Conservation (phyloP, 2,888 invertebrate genomes). For the Pilophorus perplexus region DNA sequence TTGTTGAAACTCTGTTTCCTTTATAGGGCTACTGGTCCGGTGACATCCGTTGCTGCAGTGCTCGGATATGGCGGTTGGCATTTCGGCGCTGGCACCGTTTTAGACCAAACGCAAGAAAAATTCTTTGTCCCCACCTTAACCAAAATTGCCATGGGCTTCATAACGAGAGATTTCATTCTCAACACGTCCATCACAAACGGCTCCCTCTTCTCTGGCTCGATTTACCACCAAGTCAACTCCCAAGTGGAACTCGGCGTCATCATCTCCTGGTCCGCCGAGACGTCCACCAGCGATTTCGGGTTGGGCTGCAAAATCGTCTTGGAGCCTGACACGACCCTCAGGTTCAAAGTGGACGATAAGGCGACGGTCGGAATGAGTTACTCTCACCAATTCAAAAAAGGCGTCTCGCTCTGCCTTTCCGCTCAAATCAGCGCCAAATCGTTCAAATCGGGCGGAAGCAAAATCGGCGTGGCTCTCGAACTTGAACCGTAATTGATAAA, state of each 20-base stretch:
- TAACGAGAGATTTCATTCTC: constrained; percentile 85
- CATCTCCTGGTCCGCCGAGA: constrained; percentile 87
- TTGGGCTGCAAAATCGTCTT: constrained; percentile 85
- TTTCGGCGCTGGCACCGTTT: constrained; percentile 85
- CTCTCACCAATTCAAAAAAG: constrained; percentile 87
- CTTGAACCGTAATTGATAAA: constrained; percentile 83
- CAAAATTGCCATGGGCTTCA: constrained; percentile 91
- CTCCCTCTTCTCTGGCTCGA: constrained; percentile 86
- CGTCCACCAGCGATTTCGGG: constrained; percentile 87
- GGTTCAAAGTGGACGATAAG: constrained; percentile 92
- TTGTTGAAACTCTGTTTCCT: no score
- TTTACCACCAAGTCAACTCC: constrained; percentile 88
- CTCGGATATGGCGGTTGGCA: constrained; percentile 88
- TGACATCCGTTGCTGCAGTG: constrained; percentile 81
- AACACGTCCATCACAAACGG: constrained; percentile 94
- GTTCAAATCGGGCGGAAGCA: constrained; percentile 96
- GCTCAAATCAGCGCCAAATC: constrained; percentile 93
- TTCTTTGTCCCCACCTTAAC: no score
- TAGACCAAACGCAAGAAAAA: constrained; percentile 88
- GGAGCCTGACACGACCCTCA: constrained; percentile 76
- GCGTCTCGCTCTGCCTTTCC: constrained; percentile 86
- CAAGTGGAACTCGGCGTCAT: constrained; percentile 85
- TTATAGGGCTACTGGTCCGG: no score
- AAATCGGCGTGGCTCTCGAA: constrained; percentile 92
- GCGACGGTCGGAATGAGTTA: constrained; percentile 93